These are phyloP conservation scores for Drosophila testacea DNA, from an alignment of 2,888 invertebrate genomes.

Conservation along the genomic window DNA sequence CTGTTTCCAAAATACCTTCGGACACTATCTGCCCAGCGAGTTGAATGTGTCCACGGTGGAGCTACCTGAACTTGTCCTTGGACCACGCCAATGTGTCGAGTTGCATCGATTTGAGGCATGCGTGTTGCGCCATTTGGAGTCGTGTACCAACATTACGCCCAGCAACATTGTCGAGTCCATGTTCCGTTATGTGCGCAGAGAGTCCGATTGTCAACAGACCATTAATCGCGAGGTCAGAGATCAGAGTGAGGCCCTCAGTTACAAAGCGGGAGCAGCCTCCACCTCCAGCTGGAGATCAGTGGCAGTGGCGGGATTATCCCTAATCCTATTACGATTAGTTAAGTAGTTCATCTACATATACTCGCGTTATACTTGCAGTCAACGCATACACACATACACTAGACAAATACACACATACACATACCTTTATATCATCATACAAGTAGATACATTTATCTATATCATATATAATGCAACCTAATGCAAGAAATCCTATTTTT, in stretches of 20 bases:
- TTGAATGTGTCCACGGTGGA: conserved; percentile 33
- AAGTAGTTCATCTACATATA: not conserved
- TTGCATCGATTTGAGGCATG: conserved; percentile 79
- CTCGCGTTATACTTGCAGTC: not conserved
- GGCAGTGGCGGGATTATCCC: not conserved
- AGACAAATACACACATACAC: not conserved
- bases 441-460: too few species aligned
- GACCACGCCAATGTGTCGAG: conserved; percentile 84
- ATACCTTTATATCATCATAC: too few species aligned
- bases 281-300: not conserved
- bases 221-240: conserved; percentile 54
- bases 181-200: conserved; percentile 89
- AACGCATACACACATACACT: not conserved
- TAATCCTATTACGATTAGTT: conserved; percentile 13
- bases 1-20: conserved; percentile 88
- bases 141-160: conserved; percentile 90
- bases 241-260: conserved; percentile 1
- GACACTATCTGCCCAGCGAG: conserved; percentile 85
- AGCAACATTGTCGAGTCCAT: conserved; percentile 92
- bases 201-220: conserved; percentile 87
- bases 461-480: too few species aligned
- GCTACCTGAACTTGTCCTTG: conserved; percentile 87
- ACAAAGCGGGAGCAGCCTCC: not conserved
- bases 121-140: conserved; percentile 85
- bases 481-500: too few species aligned